These are phyloP conservation scores for Sabatieria punctata DNA, from an alignment of 2,888 invertebrate genomes.

Conservation along the genomic window DNA sequence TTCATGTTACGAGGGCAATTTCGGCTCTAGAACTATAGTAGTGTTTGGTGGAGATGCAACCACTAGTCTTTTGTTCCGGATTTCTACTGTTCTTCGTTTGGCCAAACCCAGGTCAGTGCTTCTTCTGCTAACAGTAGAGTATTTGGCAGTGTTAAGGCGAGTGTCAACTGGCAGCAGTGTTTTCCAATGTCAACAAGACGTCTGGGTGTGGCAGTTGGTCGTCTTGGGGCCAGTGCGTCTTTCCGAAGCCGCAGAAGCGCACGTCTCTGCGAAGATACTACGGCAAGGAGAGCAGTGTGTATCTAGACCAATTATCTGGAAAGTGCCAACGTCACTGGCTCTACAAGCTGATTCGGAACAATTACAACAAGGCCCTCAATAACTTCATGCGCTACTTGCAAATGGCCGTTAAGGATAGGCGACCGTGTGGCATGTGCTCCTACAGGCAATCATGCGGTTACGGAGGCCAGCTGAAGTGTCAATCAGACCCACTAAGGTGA, in stretches of 20 bases:
- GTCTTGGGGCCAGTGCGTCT: background rate
- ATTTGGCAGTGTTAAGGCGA: too few species aligned
- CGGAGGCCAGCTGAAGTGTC: background rate
- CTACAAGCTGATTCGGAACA: background rate
- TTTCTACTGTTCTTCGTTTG: too few species aligned
- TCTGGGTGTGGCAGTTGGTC: background rate
- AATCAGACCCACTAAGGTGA: background rate
- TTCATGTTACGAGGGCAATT: too few species aligned
- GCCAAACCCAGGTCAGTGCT: too few species aligned
- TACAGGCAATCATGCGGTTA: constrained; percentile 7
- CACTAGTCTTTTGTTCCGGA: too few species aligned
- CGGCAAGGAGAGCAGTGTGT: background rate
- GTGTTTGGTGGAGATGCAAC: too few species aligned
- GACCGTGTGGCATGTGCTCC: constrained; percentile 9
- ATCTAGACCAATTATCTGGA: background rate
- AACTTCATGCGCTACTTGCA: constrained; percentile 27
- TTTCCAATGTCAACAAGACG: background rate
- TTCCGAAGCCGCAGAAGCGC: background rate
- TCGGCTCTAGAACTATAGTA: too few species aligned
- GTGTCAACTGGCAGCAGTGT: background rate
- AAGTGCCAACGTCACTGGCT: constrained; percentile 1
- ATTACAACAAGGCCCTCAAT: constrained; percentile 19
- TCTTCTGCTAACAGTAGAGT: too few species aligned
- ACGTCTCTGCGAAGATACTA: too few species aligned
- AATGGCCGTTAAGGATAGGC: constrained; percentile 20